Base-by-base conservation (phyloP, 2,888 invertebrate species). In the Helleia helle region DNA sequence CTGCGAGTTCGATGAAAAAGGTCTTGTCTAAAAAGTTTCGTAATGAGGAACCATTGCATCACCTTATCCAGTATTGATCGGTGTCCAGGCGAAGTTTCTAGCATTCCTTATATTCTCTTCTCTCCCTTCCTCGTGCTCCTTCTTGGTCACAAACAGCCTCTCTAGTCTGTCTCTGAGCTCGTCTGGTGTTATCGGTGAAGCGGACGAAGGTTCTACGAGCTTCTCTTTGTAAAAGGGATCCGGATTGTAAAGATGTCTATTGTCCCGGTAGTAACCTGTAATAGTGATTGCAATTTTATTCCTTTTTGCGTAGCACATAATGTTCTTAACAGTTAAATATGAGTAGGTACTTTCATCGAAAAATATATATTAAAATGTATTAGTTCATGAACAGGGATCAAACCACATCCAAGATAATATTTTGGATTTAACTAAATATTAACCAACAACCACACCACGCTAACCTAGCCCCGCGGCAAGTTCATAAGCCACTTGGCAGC, bases 81-180 rank as follows among this genome's bases (percentile, higher is more conserved):
- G 84, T 0, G 81, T 83, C 84, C 84, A 84, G 12, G 74, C 74
- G 26, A 74, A 84, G 41, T 66, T 74, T 26, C 84, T 74, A 0
- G 70, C 74, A 14, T 74, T 76, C n/a, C 81, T 64, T 0, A 70
- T 58, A 44, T 72, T 79, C 0, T 52, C 74, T 6, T 75, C 75
- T 41, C 65, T 56, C 0, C 50, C 59, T 25, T 56, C 59, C 26
- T 54, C 59, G 2, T 42, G 48, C 8, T 58, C 62, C 40, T 84
- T 81, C 40, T 85, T 85, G 0, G 85, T 80, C 8, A 84, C 65
- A 27, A 86, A 86, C 0, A 89, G 62, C 48, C 80, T 73, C 47
- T 83, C 76, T 29, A 87, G 65, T 44, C 88, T 69, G 26, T 85
- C 83, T 36, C 80, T 67, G 0, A 86, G 60, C 54, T 88, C 88